A percentile compares a stretch with the other conserved stretches of the same genome.
These are phyloP conservation scores for Lynx canadensis DNA, from an alignment of 2,113 vertebrate genomes.

Conservation along the genomic window DNA sequence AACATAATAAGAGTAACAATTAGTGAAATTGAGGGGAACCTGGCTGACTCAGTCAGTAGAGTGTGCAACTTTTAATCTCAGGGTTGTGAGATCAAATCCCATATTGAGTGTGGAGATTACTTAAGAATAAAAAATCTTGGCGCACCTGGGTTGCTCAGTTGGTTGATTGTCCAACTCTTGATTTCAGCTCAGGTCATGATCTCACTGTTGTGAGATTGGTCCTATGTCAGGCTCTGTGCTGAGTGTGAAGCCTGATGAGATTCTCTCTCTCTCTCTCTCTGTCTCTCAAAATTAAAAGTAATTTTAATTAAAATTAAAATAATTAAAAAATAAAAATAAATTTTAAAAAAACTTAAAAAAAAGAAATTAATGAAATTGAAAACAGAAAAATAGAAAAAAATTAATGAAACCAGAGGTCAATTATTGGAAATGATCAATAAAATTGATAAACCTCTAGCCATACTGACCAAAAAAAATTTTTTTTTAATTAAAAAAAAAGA, in stretches of 20 bases:
- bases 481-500: neutral
- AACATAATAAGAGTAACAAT: neutral
- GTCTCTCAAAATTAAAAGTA: no score
- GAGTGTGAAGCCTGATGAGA: no score
- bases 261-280: no score
- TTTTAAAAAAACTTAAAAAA: neutral
- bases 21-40: neutral
- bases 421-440: slow-evolving; percentile 12
- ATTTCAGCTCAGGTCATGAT: no score
- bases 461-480: neutral
- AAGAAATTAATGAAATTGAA: neutral
- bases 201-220: no score
- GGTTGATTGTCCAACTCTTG: no score
- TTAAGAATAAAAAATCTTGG: neutral
- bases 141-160: no score
- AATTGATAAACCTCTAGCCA: neutral
- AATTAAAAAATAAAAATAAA: no score
- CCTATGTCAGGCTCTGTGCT: no score
- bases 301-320: no score
- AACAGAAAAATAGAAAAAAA: neutral
- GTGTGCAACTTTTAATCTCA: neutral
- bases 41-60: neutral
- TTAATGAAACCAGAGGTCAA: neutral
- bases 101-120: neutral
- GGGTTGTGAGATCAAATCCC: neutral